These are phyloP conservation scores for Etia nguti DNA, from an alignment of 2,113 vertebrate species.

Conservation along the genomic window DNA sequence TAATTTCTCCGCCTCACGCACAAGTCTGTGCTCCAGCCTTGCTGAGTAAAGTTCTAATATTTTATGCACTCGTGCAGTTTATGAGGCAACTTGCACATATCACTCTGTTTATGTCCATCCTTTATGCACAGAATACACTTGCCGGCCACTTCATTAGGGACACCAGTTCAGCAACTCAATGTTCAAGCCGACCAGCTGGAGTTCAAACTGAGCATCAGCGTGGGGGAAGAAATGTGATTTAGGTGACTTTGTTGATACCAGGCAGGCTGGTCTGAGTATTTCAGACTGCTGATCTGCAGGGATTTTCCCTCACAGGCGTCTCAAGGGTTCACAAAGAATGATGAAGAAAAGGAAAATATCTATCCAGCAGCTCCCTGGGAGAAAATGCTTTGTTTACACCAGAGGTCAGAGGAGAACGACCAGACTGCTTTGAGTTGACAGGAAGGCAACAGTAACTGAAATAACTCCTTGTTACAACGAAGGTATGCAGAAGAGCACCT, in stretches of 20 bases:
- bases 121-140: neutral
- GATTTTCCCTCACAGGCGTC: neutral
- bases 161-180: fast-evolving
- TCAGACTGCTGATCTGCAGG: neutral
- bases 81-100: neutral
- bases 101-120: neutral
- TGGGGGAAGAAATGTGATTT: neutral
- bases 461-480: neutral
- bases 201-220: fast-evolving
- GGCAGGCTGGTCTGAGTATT: neutral
- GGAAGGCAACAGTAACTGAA: fast-evolving
- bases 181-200: fast-evolving
- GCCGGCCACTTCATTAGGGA: neutral
- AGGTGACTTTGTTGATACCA: neutral
- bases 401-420: fast-evolving
- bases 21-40: neutral
- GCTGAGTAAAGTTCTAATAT: neutral
- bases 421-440: neutral
- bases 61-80: neutral
- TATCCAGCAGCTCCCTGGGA: neutral
- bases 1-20: neutral
- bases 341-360: neutral
- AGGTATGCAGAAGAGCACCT: neutral
- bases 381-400: neutral
- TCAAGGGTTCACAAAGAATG: neutral